Base-by-base conservation (phyloP, 2,797 vertebrate genomes). In the Halcyon badia region DNA sequence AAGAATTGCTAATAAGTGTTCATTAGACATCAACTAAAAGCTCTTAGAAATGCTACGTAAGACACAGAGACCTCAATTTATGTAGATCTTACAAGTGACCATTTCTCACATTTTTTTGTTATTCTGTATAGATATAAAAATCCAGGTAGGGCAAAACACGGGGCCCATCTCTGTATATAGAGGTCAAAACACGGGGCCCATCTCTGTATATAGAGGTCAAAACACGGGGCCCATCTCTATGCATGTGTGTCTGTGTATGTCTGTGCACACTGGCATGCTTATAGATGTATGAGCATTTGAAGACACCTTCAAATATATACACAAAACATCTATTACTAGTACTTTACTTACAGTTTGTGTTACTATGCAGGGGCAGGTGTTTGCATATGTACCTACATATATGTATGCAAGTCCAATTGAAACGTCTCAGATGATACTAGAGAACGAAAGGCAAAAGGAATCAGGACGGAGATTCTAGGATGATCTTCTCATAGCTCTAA, bases 141-240 rank as follows among this genome's bases (percentile, higher is more conserved):
- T 20, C 42, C 51, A 54, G 0, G 8, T 46, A 5, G 7, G 18
- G 44, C 11, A 83, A 78, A 83, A 78, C 4, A 11, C 25, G 25
- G 10, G 8, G 4, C 4, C 2, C 2, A 6, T 58, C 4, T 57
- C 20, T 31, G 18, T 15, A 28, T 1, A 12, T 41, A 41, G 14
- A 5, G 7, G 18, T 48, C 11, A 83, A 78, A 83, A 78, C 17
- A 42, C 8, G 20, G 19, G 44, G 44, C 44, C 44, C 19, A 20
- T 58, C 4, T 57, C 21, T 31, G 18, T 15, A 28, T 1, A 12
- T 17, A 42, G 15, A 42, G 41, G 15, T 42, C 41, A 42, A 42
- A 42, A 17, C 41, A 42, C 16, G 10, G 42, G 42, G 42, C 42
- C 42, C 18, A 20, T 46, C 46, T 46, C 46, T 46, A 22, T 46